These are phyloP conservation scores for Lymantria dispar DNA, from an alignment of 2,888 invertebrate species.

Conservation along the genomic window DNA sequence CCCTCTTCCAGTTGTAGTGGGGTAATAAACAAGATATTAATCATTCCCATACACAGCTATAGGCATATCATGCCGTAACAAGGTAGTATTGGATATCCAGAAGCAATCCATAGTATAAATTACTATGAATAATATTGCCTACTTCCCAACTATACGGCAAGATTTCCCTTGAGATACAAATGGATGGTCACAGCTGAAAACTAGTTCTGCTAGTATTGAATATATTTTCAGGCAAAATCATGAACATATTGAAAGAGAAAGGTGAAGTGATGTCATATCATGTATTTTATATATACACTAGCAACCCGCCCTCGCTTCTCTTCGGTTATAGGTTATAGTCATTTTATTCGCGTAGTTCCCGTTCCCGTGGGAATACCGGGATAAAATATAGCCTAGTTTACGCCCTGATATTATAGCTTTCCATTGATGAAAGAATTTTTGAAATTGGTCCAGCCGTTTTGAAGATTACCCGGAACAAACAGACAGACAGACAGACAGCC, in stretches of 20 bases:
- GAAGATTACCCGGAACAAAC: too few relatives aligned
- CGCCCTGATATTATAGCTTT: too few relatives aligned
- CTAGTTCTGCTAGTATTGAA: slow-evolving; percentile 29
- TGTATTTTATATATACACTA: slow-evolving; percentile 2
- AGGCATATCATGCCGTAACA: slow-evolving; percentile 5
- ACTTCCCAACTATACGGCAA: slow-evolving; percentile 36
- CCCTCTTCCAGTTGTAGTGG: too few relatives aligned
- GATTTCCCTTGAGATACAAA: slow-evolving; percentile 41
- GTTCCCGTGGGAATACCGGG: too few relatives aligned
- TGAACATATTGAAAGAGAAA: not conserved
- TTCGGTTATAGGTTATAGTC: too few relatives aligned
- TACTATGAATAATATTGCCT: slow-evolving; percentile 42
- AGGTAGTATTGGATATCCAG: slow-evolving; percentile 4
- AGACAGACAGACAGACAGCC: too few relatives aligned
- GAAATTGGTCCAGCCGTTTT: too few relatives aligned
- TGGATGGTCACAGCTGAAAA: slow-evolving; percentile 34
- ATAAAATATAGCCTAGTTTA: too few relatives aligned
- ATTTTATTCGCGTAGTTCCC: too few relatives aligned
- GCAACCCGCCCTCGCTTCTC: not conserved
- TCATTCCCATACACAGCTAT: not conserved
- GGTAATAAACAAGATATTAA: too few relatives aligned
- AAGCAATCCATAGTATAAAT: slow-evolving; percentile 34
- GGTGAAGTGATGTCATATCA: slow-evolving; percentile 2
- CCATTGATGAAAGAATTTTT: too few relatives aligned
- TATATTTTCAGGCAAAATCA: slow-evolving; percentile 24